Percentiles rank a stretch among this genome's conserved stretches.
phyloP scores from a whole-genome alignment of 2,888 invertebrate species.

The Pherbina coryleti region DNA sequence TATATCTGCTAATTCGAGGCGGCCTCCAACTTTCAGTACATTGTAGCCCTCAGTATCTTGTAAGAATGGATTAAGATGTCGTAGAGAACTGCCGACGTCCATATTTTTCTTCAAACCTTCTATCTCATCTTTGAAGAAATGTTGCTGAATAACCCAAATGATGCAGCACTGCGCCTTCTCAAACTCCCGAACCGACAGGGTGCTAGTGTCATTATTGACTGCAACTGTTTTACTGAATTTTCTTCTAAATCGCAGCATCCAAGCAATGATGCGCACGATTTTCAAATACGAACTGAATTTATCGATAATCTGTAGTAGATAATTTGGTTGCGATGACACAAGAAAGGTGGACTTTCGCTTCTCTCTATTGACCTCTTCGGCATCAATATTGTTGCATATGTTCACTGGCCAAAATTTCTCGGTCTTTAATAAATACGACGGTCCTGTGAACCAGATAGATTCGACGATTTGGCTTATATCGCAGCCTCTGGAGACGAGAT shows the following conservation, averaged over 20 bases:
- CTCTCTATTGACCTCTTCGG: slow-evolving; percentile 3
- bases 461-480: slow-evolving; percentile 30
- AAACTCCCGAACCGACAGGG: not conserved
- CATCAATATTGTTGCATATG: slow-evolving; percentile 29
- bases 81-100: not conserved
- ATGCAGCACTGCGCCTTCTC: slow-evolving; percentile 13
- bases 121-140: slow-evolving; percentile 3
- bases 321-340: not conserved
- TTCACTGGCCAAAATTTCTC: slow-evolving; percentile 6
- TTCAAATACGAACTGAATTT: not conserved
- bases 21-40: slow-evolving; percentile 23
- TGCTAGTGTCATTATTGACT: not conserved
- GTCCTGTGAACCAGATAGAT: slow-evolving; percentile 40
- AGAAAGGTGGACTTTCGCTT: not conserved
- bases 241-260: not conserved
- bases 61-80: slow-evolving; percentile 22
- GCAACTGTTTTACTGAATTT: not conserved
- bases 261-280: not conserved
- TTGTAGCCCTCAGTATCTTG: not conserved
- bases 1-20: no score
- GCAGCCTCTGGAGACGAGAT: slow-evolving; percentile 26
- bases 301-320: not conserved
- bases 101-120: not conserved
- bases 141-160: slow-evolving; percentile 11
- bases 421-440: not conserved